Conservation (phyloP, 2,113 vertebrate genomes). For the Telmatochromis bifrenatus region DNA sequence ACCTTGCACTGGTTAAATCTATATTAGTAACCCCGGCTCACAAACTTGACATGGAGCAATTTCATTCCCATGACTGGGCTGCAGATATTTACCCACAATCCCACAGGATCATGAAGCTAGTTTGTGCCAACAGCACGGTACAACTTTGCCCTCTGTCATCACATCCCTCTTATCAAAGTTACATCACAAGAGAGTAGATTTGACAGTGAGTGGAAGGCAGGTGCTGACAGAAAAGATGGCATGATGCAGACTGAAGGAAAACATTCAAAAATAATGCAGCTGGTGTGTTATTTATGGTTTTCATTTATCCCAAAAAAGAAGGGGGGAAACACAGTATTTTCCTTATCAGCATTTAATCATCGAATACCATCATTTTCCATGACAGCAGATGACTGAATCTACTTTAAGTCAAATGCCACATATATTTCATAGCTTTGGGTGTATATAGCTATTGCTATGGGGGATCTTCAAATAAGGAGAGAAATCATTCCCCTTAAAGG, state of each 20-base stretch:
- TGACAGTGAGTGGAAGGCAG: not conserved
- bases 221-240: not conserved
- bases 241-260: not conserved
- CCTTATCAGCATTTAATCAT: not conserved
- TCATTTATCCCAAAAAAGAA: not conserved
- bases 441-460: not conserved
- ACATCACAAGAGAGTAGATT: not conserved
- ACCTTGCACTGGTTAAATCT: constrained; percentile 20
- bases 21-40: constrained; percentile 31
- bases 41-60: constrained; percentile 29
- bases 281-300: not conserved
- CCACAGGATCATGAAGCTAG: constrained; percentile 35
- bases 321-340: not conserved
- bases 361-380: rapidly evolving
- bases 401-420: not conserved
- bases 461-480: not conserved
- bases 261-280: not conserved
- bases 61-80: constrained; percentile 65
- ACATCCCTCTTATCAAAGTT: not conserved
- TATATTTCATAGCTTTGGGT: not conserved
- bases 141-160: constrained; percentile 18
- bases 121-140: constrained; percentile 13
- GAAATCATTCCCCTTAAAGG: not conserved
- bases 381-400: not conserved
- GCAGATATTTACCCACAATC: constrained; percentile 67